phyloP scores from a whole-genome alignment of 2,113 vertebrate genomes.

The Vulpes vulpes region DNA sequence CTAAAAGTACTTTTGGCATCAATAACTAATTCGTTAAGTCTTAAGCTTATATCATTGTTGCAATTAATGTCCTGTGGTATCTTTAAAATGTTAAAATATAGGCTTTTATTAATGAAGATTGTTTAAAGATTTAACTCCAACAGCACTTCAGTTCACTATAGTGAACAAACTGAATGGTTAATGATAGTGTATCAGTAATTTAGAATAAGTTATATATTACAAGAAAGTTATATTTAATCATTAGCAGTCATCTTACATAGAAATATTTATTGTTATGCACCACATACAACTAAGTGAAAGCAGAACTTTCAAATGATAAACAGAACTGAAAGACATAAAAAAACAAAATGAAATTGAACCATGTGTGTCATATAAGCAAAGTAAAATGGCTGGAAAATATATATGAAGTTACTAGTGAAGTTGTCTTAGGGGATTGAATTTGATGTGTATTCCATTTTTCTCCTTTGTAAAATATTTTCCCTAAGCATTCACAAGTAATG shows the following conservation, averaged over 20 bases:
- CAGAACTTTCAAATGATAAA: neutral
- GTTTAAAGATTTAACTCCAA: neutral
- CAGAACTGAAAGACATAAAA: neutral
- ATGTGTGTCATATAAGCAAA: neutral
- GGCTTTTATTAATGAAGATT: neutral
- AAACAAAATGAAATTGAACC: neutral
- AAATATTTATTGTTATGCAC: neutral
- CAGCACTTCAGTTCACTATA: neutral
- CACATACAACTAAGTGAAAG: neutral
- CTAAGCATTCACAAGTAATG: neutral
- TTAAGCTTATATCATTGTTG: neutral
- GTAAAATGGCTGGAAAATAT: neutral
- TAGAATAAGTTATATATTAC: neutral
- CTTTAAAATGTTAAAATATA: conserved; percentile 27
- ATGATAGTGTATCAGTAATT: neutral
- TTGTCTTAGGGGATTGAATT: neutral
- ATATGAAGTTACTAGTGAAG: neutral
- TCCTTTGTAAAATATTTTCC: neutral
- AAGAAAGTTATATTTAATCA: neutral
- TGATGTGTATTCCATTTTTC: neutral
- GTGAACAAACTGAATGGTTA: neutral
- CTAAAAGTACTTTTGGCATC: neutral
- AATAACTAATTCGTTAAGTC: neutral
- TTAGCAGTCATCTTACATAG: neutral
- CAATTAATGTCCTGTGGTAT: neutral